Evolutionary conservation across 2,888 invertebrate species (phyloP), one percentile per base, ranked within the genome.

Genomic region (Eledone cirrhosa): DNA sequence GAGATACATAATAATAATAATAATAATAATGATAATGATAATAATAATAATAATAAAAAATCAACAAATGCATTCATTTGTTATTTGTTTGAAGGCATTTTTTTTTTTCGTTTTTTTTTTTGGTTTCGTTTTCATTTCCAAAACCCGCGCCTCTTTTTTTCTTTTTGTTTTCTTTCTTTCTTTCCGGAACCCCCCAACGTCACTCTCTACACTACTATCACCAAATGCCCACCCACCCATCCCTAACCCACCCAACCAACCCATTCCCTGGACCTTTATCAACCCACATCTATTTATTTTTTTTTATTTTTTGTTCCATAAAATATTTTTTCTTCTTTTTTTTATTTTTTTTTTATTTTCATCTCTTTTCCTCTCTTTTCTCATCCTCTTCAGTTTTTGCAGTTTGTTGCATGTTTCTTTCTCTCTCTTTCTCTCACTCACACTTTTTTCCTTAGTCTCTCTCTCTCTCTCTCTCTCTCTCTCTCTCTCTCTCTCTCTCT

Each of bases 141-240:
- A n/a, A n/a, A n/a, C n/a, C n/a, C n/a, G n/a, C n/a, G n/a, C 65
- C 11, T 65, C 29, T 22, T 11, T 65, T 65, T 65, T 27, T 65
- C 65, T 29, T 65, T 65, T 65, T 65, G 65, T 65, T 65, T 65
- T 65, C n/a, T n/a, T n/a, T n/a, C n/a, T n/a, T n/a, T n/a, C n/a
- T n/a, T n/a, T n/a, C n/a, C n/a, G n/a, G n/a, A n/a, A n/a, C n/a
- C n/a, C n/a, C n/a, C n/a, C n/a, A n/a, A n/a, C n/a, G n/a, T n/a
- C n/a, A n/a, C n/a, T n/a, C n/a, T n/a, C n/a, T n/a, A n/a, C n/a
- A n/a, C n/a, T n/a, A n/a, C n/a, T n/a, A n/a, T n/a, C n/a, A n/a
- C n/a, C n/a, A n/a, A n/a, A n/a, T 41, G 41, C 5, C 41, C 41
- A 5, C 41, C 41, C 41, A 41, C 41, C 41, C 11, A 11, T 11